Percentiles rank a stretch among this genome's conserved stretches.
Evolutionary conservation across 2,888 invertebrate species (phyloP).

Genomic region (Drosophila yooni): DNA sequence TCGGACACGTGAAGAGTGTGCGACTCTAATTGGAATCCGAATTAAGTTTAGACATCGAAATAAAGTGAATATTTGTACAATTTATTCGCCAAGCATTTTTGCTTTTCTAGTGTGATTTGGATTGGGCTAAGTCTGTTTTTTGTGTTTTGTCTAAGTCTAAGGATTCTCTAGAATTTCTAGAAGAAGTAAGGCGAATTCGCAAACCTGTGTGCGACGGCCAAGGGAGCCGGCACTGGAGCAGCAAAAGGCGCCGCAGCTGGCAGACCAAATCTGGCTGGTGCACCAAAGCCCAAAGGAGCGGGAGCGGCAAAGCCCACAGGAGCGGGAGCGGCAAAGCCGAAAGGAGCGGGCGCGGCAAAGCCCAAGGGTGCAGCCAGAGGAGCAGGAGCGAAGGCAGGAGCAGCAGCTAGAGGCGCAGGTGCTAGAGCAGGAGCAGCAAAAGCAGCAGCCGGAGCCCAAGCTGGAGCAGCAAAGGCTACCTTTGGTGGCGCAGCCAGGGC

Average conservation of each 20-base stretch:
- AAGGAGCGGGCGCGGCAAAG: slow-evolving; percentile 35
- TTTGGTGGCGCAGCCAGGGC: slow-evolving; percentile 28
- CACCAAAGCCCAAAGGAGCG: slow-evolving; percentile 32
- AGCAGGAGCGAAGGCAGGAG: slow-evolving; percentile 54
- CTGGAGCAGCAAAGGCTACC: slow-evolving; percentile 35
- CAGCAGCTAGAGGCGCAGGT: slow-evolving; percentile 50
- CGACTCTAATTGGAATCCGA: slow-evolving; percentile 10
- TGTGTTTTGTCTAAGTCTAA: slow-evolving; percentile 24
- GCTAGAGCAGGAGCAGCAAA: slow-evolving; percentile 63
- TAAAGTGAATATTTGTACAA: slow-evolving; percentile 33
- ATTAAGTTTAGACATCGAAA: background rate
- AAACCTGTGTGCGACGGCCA: slow-evolving; percentile 54
- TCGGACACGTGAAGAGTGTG: slow-evolving; percentile 64
- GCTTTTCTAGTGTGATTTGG: slow-evolving; percentile 39
- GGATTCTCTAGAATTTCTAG: slow-evolving; percentile 32
- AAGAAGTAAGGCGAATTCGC: slow-evolving; percentile 68
- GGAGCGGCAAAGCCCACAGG: slow-evolving; percentile 37
- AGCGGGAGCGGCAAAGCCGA: slow-evolving; percentile 24
- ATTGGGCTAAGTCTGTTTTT: slow-evolving; percentile 33
- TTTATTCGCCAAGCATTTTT: slow-evolving; percentile 59
- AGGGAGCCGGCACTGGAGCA: slow-evolving; percentile 54
- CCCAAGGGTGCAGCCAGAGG: slow-evolving; percentile 47
- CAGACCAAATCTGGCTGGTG: slow-evolving; percentile 57
- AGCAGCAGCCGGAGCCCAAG: slow-evolving; percentile 44
- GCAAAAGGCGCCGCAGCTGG: slow-evolving; percentile 40